Conservation (phyloP, 2,797 vertebrate species). For the Crenuchus spilurus region DNA sequence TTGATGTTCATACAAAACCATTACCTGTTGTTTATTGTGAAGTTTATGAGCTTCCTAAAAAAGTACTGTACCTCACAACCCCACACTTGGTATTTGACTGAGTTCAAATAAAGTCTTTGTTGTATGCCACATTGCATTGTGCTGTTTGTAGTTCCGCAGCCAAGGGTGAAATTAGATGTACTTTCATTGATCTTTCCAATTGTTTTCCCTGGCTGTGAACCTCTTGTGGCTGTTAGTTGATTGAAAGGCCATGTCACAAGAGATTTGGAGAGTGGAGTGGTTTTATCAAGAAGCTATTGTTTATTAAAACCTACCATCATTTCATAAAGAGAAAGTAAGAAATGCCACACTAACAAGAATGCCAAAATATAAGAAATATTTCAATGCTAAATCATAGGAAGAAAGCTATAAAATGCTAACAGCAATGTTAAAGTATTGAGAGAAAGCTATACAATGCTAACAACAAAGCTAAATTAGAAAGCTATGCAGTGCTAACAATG, state of each 20-base stretch:
- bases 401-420: too few species aligned
- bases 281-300: background rate
- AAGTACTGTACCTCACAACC: background rate
- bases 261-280: slow-evolving; percentile 1
- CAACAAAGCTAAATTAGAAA: background rate
- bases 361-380: too few species aligned
- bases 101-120: slow-evolving; percentile 23
- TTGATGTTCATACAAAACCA: background rate
- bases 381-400: background rate
- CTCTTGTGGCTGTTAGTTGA: slow-evolving; percentile 53
- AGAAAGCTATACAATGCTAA: background rate
- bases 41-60: background rate
- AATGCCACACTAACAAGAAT: too few species aligned
- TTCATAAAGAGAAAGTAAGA: slow-evolving; percentile 9
- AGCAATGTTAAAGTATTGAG: too few species aligned
- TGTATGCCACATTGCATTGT: background rate
- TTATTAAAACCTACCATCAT: slow-evolving; percentile 4
- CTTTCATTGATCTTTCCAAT: slow-evolving; percentile 63
- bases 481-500: background rate
- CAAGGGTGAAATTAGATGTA: slow-evolving; percentile 59
- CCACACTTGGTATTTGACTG: slow-evolving; percentile 24
- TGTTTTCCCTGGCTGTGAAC: slow-evolving; percentile 49
- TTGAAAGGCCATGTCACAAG: slow-evolving; percentile 53
- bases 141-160: slow-evolving; percentile 15
- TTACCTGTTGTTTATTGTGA: background rate